Evolutionary conservation across 2,113 vertebrate genomes (phyloP).

Genomic region (Datnioides undecimradiatus): DNA sequence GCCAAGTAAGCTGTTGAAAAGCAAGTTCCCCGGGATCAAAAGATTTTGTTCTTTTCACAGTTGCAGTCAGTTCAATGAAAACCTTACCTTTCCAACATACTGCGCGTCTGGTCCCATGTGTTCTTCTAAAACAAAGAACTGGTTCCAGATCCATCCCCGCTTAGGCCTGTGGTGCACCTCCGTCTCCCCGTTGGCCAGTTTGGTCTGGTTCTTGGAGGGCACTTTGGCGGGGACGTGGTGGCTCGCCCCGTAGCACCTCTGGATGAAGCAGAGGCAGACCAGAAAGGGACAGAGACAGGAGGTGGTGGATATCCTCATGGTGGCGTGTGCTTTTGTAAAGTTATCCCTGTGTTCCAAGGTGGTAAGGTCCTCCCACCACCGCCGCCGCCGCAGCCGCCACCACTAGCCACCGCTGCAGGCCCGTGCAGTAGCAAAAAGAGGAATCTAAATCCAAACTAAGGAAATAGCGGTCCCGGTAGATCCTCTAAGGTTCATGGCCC

Average conservation of each 20-base stretch:
- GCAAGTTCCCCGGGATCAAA: constrained; percentile 50
- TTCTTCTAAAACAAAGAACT: constrained; percentile 99
- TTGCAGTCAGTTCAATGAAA: constrained; percentile 3
- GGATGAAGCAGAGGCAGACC: constrained; percentile 97
- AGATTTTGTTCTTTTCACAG: not conserved
- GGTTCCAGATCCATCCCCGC: constrained; percentile 99
- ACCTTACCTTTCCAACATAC: constrained; percentile 97
- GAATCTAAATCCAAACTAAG: constrained; percentile 82
- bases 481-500: constrained; percentile 87
- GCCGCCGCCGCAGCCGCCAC: constrained; percentile 55
- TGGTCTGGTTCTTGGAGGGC: constrained; percentile 90
- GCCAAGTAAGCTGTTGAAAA: constrained; percentile 48
- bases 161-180: constrained; percentile 98
- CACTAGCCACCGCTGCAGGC: constrained; percentile 79
- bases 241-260: constrained; percentile 88
- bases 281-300: constrained; percentile 95
- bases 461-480: constrained; percentile 82
- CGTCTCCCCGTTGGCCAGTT: constrained; percentile 89
- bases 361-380: constrained; percentile 63
- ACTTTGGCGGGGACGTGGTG: constrained; percentile 73
- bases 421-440: constrained; percentile 82
- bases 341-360: constrained; percentile 72
- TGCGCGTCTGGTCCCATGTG: constrained; percentile 97
- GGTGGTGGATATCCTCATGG: constrained; percentile 94
- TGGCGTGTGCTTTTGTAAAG: constrained; percentile 80